Conservation (phyloP, 2,888 invertebrate genomes). For the Bombylius discolor region DNA sequence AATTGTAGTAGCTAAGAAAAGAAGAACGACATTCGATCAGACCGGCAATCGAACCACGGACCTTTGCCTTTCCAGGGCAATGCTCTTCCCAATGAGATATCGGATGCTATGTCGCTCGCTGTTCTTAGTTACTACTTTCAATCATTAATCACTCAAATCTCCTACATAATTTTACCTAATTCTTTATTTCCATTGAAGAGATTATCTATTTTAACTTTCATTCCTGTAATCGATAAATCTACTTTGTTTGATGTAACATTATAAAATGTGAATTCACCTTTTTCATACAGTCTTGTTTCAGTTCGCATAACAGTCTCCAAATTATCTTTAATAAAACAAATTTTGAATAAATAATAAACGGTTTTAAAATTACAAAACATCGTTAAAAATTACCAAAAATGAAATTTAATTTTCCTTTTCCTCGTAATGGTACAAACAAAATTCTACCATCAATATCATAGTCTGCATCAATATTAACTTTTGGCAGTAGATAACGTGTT, state of each 20-base stretch:
- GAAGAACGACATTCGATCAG: too few species aligned
- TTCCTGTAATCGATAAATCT: slow-evolving; percentile 49
- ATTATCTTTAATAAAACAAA: slow-evolving; percentile 39
- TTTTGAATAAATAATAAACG: not conserved
- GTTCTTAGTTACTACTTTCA: too few species aligned
- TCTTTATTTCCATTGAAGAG: slow-evolving; percentile 58
- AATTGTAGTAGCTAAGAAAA: too few species aligned
- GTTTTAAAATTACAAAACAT: not conserved
- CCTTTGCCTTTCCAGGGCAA: too few species aligned
- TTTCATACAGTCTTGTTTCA: slow-evolving; percentile 48
- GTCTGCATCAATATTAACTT: slow-evolving; percentile 51
- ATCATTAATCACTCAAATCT: too few species aligned
- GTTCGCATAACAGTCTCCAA: slow-evolving; percentile 49
- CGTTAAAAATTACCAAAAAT: slow-evolving; percentile 46
- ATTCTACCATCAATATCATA: slow-evolving; percentile 55
- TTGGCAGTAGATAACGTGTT: slow-evolving; percentile 49
- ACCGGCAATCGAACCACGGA: too few species aligned
- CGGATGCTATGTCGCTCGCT: too few species aligned
- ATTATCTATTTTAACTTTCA: slow-evolving; percentile 52
- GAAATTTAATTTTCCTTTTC: slow-evolving; percentile 43
- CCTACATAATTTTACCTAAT: too few species aligned
- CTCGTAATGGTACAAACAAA: slow-evolving; percentile 51
- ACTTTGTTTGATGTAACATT: slow-evolving; percentile 53
- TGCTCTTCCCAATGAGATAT: too few species aligned
- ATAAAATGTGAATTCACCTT: slow-evolving; percentile 50